Evolutionary conservation across 1,140 invertebrate species (phyloP), one percentile per base, ranked within the genome.

Genomic region (Bilobella aurantiaca): DNA sequence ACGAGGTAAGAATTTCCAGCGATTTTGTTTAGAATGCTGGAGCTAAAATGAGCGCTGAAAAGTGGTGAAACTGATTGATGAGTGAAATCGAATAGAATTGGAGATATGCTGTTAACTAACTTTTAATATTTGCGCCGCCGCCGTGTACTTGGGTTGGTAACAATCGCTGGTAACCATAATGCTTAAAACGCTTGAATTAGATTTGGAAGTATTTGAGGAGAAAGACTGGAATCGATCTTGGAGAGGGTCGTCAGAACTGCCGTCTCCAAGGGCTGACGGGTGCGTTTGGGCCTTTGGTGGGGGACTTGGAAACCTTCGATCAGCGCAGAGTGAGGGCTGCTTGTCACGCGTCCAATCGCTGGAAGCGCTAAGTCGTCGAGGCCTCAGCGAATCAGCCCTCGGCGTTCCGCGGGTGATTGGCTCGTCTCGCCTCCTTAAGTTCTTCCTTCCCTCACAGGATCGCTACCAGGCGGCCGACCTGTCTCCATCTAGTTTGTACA

Each of bases 1-100:
- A 74, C 83, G 90, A 86, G 88, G 88, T 90, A 81, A 79, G 79
- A 5, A 28, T 8, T 58, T 53, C 49, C n/a, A n/a, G n/a, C n/a
- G n/a, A n/a, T n/a, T n/a, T n/a, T n/a, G n/a, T n/a, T n/a, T n/a
- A n/a, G n/a, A n/a, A n/a, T n/a, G n/a, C n/a, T n/a, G n/a, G n/a
- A n/a, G n/a, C n/a, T n/a, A n/a, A n/a, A 42, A 42, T 12, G 34
- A 18, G 18, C 8, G 34, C 34, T 12, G 18, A 42, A 18, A 42
- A 42, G 18, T n/a, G n/a, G n/a, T n/a, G n/a, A n/a, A n/a, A n/a
- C n/a, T n/a, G n/a, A n/a, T n/a, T n/a, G n/a, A n/a, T n/a, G n/a
- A n/a, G n/a, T n/a, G n/a, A n/a, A n/a, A n/a, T n/a, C n/a, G n/a
- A n/a, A n/a, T n/a, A n/a, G n/a, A n/a, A n/a, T n/a, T n/a, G n/a